Evolutionary conservation across 1,140 invertebrate genomes (phyloP), one percentile per base, ranked within the genome.

Genomic region (Daktulosphaira vitifoliae): DNA sequence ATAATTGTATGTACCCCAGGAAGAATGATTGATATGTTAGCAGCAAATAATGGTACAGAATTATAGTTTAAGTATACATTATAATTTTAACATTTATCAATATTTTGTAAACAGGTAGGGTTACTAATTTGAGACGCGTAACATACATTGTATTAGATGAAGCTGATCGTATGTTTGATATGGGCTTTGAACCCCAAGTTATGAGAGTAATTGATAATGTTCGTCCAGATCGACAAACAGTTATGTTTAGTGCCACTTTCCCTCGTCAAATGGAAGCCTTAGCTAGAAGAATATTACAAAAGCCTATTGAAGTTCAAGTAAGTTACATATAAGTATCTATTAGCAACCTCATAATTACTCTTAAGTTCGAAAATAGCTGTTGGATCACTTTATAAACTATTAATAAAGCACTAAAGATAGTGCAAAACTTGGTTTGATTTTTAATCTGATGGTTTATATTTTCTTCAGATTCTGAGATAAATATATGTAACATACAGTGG

Each of bases 91-190:
- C 4, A n/a, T 48, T 4, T 48, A n/a, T 39, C n/a, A 44, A 7
- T 48, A 20, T 49, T n/a, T 62, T 16, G 39, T 67, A 72, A 76
- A 37, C 69, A 83, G 82, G 83, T 0, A 82, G 92, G 68, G 96
- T 99, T 0, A 99, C 97, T 0, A 99, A 99, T 80, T 77, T 99
- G 38, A 79, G 89, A 23, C 77, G 97, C 37, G 92, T 96, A 26
- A 99, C 96, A 0, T 99, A 98, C 74, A 84, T 98, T 33, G 96
- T 99, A 0, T 76, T 99, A 2, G 97, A 99, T 76, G 97, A 99
- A 77, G 97, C 97, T 2, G 97, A 99, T 76, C 79, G 97, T 37
- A 99, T 99, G 96, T 99, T 99, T 74, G 97, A 99, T 73, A 98
- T 99, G 94, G 96, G 96, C 16, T 99, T 99, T 76, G 96, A 99